Evolutionary conservation across 2,797 vertebrate species (phyloP), one percentile per base, ranked within the genome.

Genomic region (Spinibarbus caldwelli): DNA sequence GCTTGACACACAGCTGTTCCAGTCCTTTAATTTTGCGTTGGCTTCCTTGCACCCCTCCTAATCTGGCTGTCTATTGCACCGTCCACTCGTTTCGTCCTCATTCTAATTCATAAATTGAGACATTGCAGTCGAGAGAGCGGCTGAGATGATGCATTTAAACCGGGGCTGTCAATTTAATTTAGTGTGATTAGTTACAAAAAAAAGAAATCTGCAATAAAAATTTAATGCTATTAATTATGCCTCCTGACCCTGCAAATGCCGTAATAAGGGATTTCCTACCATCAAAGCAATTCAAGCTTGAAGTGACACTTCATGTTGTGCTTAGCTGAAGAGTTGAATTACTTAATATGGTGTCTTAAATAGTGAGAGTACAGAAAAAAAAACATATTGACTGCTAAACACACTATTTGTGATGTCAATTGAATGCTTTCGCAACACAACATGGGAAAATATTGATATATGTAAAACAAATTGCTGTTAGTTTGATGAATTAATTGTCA

Each of bases 1-100:
- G 78, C 82, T 68, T 83, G 82, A 73, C 76, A 83, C 67, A 68
- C 54, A 78, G 81, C 52, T 78, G 81, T 49, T 81, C 80, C 49
- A 68, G 52, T 70, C 79, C 45, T 82, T 68, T 57, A 81, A 86
- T 86, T 67, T 76, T 31, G 54, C 17, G 0, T 59, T 83, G 47
- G 70, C 66, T 67, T 49, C 29, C 47, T 80, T 43, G 17, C 38
- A 29, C 41, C 67, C 31, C 81, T 75, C 57, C 38, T 80, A 81
- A 76, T 62, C 41, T 80, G 31, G 52, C 41, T 26, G 49, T 29
- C 57, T 26, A 34, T 47, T 77, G 45, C 62, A 14, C 67, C 70
- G 72, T 77, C 66, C 57, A 84, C 82, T 84, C 68, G 1, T 75
- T 62, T 34, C 54, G 43, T 79, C 67, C 77, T 62, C 54, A 10